Base-by-base conservation (phyloP, 2,888 invertebrate genomes). In the Melitaea athalia region DNA sequence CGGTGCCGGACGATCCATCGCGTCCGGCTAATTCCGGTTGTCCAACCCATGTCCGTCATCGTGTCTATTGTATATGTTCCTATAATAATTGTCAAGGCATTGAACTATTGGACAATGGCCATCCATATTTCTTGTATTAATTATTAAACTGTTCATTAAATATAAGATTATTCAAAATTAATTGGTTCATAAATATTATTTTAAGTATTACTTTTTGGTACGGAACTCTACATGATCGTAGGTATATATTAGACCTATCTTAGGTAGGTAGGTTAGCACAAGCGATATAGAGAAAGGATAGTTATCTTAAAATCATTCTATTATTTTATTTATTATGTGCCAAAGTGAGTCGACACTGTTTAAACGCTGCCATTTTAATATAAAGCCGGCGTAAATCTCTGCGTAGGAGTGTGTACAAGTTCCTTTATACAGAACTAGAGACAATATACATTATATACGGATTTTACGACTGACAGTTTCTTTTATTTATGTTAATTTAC, bases 1-100 rank as follows among this genome's bases (percentile, higher is more conserved):
- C 80, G 75, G 77, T 85, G 88, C 81, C 81, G 81, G 85, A 24
- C 86, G 85, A 82, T 83, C 86, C 85, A 87, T 83, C 31, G 59
- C 52, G 64, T 70, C 81, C 85, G 85, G 86, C 85, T 80, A 61
- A 50, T 63, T 70, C 81, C 85, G 85, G 86, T 85, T 80, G 67
- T 69, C 80, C 77, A 85, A 79, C 82, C 78, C 79, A 79, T 75
- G 81, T 79, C 82, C 80, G 86, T 78, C 89, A 89, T 83, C 83
- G 85, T 84, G 80, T 59, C 70, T 62, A 69, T 70, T 68, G 68
- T 72, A 62, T 64, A 55, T 33, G 53, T 55, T 7, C 53, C 43
- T 57, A 67, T 71, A 67, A 69, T 69, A 68, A 67, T 69, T 72
- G 68, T 72, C 70, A 59, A 42, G 59, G 64, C 66, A 70, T 71